phyloP scores from a whole-genome alignment of 1,140 invertebrate genomes.

The Halictus rubicundus region DNA sequence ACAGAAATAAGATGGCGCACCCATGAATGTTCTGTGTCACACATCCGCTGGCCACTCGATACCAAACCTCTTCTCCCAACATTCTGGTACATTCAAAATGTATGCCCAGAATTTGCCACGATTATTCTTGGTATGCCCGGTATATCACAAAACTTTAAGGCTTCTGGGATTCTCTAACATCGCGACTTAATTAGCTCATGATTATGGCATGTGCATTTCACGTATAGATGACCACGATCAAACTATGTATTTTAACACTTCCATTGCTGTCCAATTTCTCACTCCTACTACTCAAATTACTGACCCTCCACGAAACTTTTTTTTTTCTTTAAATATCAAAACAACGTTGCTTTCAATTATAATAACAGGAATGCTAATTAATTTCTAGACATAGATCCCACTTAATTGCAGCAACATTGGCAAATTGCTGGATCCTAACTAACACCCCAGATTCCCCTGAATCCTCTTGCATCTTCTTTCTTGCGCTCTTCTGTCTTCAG shows the following conservation, averaged over 20 bases:
- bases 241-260: slow-evolving; percentile 46
- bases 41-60: slow-evolving; percentile 65
- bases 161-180: slow-evolving; percentile 51
- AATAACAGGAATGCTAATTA: slow-evolving; percentile 33
- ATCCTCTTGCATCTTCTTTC: slow-evolving; percentile 79
- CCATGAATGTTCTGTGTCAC: slow-evolving; percentile 67
- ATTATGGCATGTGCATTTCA: slow-evolving; percentile 13
- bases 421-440: slow-evolving; percentile 38
- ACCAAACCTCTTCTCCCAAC: slow-evolving; percentile 58
- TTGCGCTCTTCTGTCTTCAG: slow-evolving; percentile 79
- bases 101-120: slow-evolving; percentile 52
- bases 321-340: slow-evolving; percentile 25
- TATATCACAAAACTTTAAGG: slow-evolving; percentile 48
- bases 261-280: slow-evolving; percentile 35
- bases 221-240: slow-evolving; percentile 32
- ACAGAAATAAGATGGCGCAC: slow-evolving; percentile 71
- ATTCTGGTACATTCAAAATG: slow-evolving; percentile 55
- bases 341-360: slow-evolving; percentile 33
- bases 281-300: slow-evolving; percentile 45
- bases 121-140: slow-evolving; percentile 48
- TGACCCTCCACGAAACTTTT: slow-evolving; percentile 11
- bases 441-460: slow-evolving; percentile 25
- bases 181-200: slow-evolving; percentile 46
- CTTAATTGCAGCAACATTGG: slow-evolving; percentile 18
- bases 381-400: slow-evolving; percentile 39